Conservation (phyloP, 2,797 vertebrate genomes). For the Molossus alvarezi region DNA sequence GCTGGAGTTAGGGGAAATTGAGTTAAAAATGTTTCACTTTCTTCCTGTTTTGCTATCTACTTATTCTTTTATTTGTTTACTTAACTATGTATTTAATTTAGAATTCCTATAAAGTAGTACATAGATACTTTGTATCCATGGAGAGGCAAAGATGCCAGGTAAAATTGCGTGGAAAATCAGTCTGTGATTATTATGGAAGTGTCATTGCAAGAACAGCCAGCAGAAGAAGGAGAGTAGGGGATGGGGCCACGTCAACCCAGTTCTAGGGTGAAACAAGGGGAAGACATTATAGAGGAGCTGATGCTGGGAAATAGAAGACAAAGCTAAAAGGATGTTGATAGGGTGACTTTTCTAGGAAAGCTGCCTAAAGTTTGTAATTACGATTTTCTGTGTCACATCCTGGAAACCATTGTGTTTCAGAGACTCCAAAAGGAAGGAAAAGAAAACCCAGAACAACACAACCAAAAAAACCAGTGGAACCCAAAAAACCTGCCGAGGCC, state of each 20-base stretch:
- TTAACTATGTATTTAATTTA: not conserved
- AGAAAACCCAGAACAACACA: constrained; percentile 90
- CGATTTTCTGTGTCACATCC: not conserved
- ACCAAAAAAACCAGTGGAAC: constrained; percentile 92
- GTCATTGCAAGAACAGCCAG: not conserved
- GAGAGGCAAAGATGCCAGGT: not conserved
- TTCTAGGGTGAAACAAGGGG: not conserved
- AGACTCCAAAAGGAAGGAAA: constrained; percentile 94
- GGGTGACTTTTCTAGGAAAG: constrained; percentile 19
- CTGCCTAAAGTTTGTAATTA: not conserved
- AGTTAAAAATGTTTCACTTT: not conserved
- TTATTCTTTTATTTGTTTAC: not conserved
- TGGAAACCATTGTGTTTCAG: constrained; percentile 84
- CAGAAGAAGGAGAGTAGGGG: not conserved
- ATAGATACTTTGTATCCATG: not conserved
- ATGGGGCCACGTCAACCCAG: no score
- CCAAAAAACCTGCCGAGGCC: constrained; percentile 90
- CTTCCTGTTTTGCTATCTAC: not conserved
- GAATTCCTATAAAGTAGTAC: not conserved
- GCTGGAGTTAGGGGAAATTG: not conserved
- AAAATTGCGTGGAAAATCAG: not conserved
- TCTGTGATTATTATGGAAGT: not conserved
- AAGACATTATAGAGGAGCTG: not conserved
- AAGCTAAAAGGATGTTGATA: not conserved
- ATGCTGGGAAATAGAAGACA: not conserved